These are phyloP conservation scores for Hecatera dysodea DNA, from an alignment of 2,888 invertebrate genomes.

Conservation along the genomic window DNA sequence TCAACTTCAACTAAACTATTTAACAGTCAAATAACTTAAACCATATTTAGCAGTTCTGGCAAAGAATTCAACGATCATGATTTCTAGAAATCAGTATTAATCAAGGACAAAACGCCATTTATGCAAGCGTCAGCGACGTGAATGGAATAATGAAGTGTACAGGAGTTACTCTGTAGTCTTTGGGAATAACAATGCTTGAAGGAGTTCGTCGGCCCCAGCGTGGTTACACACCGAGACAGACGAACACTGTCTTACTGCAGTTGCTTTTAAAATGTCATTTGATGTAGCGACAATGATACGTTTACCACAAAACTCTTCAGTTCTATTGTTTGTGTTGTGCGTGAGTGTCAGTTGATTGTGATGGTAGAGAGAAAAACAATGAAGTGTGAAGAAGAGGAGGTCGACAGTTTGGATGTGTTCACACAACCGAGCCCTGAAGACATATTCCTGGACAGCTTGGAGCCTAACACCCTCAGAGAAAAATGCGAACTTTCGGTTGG, in stretches of 20 bases:
- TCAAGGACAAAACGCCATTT: conserved; percentile 81
- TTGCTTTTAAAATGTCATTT: conserved; percentile 79
- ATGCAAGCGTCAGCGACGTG: conserved; percentile 80
- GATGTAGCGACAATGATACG: conserved; percentile 70
- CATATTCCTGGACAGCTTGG: conserved; percentile 85
- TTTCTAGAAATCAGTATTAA: conserved; percentile 64
- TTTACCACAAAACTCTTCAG: conserved; percentile 45
- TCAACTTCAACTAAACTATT: background rate
- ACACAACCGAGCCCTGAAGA: conserved; percentile 75
- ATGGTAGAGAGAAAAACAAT: conserved; percentile 84
- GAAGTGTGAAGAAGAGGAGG: conserved; percentile 82
- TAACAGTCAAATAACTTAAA: conserved; percentile 4
- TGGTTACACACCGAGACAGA: conserved; percentile 81
- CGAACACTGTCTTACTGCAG: conserved; percentile 71
- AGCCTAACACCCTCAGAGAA: conserved; percentile 79
- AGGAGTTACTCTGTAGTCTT: conserved; percentile 83
- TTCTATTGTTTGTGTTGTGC: conserved; percentile 57
- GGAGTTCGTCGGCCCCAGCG: conserved; percentile 86
- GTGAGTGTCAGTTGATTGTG: conserved; percentile 66
- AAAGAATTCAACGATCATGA: conserved; percentile 48
- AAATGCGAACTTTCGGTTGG: conserved; percentile 79
- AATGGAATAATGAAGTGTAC: conserved; percentile 82
- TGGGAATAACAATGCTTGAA: conserved; percentile 85
- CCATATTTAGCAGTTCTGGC: conserved; percentile 27
- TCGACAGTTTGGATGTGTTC: conserved; percentile 86